Conservation (phyloP, 1,140 invertebrate genomes). For the Lethrus apterus region DNA sequence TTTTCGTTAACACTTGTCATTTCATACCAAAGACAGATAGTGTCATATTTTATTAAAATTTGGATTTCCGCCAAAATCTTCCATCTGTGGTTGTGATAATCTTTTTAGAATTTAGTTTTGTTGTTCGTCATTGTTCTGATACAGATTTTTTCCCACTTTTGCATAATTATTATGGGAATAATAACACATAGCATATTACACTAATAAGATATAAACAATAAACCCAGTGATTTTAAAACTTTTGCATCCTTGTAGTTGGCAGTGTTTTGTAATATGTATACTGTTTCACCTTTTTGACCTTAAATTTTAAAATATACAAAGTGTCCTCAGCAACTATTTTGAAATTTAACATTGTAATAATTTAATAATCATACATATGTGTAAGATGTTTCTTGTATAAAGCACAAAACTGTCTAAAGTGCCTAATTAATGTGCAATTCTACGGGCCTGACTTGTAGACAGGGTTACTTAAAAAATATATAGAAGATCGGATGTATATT, state of each 20-base stretch:
- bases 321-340: too few species aligned
- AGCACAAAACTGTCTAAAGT: constrained; percentile 32
- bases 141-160: background rate
- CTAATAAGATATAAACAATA: too few species aligned
- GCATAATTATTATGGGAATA: background rate
- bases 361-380: too few species aligned
- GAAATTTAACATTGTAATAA: too few species aligned
- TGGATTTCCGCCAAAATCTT: constrained; percentile 39
- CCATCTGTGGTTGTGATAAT: constrained; percentile 40
- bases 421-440: constrained; percentile 39
- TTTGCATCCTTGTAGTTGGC: too few species aligned
- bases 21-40: constrained; percentile 37
- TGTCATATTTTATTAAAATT: constrained; percentile 30
- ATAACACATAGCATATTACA: constrained; percentile 1
- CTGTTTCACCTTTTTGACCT: too few species aligned
- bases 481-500: constrained; percentile 22
- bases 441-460: constrained; percentile 38
- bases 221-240: too few species aligned
- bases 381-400: too few species aligned
- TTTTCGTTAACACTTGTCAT: constrained; percentile 26
- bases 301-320: too few species aligned
- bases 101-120: constrained; percentile 20
- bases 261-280: too few species aligned
- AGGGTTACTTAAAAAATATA: constrained; percentile 34
- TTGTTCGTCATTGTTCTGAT: background rate